phyloP scores from a whole-genome alignment of 1,140 invertebrate genomes.

The Panonychus citri region DNA sequence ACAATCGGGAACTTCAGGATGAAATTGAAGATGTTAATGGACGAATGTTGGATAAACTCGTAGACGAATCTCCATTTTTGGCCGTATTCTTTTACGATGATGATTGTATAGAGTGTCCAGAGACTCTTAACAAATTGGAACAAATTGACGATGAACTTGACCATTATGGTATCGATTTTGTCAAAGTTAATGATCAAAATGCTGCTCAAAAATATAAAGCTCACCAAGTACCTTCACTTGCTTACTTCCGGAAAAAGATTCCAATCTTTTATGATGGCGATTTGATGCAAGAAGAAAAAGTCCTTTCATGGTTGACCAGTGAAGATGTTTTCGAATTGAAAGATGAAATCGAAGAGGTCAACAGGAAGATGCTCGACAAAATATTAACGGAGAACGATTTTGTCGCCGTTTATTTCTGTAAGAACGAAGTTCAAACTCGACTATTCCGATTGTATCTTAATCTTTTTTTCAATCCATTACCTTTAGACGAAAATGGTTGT shows the following conservation, averaged over 20 bases:
- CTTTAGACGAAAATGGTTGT: slow-evolving; percentile 38
- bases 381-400: slow-evolving; percentile 80
- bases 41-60: slow-evolving; percentile 60
- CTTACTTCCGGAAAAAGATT: slow-evolving; percentile 66
- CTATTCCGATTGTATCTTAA: background rate
- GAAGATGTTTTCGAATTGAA: slow-evolving; percentile 86
- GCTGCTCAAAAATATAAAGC: slow-evolving; percentile 56
- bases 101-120: slow-evolving; percentile 63
- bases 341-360: slow-evolving; percentile 88
- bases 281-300: slow-evolving; percentile 55
- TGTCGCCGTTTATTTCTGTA: slow-evolving; percentile 81
- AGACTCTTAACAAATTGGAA: slow-evolving; percentile 63
- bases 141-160: slow-evolving; percentile 83
- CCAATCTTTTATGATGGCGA: slow-evolving; percentile 78
- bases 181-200: slow-evolving; percentile 64
- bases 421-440: too few relatives aligned
- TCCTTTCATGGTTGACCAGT: slow-evolving; percentile 67
- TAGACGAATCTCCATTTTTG: slow-evolving; percentile 63
- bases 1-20: slow-evolving; percentile 72
- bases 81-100: slow-evolving; percentile 83
- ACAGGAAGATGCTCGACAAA: slow-evolving; percentile 81
- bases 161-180: slow-evolving; percentile 73
- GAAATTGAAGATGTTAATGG: slow-evolving; percentile 77
- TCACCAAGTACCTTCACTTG: slow-evolving; percentile 47
- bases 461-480: slow-evolving; percentile 9